These are phyloP conservation scores for Torymus tubicola DNA, from an alignment of 2,888 invertebrate species.

Conservation along the genomic window DNA sequence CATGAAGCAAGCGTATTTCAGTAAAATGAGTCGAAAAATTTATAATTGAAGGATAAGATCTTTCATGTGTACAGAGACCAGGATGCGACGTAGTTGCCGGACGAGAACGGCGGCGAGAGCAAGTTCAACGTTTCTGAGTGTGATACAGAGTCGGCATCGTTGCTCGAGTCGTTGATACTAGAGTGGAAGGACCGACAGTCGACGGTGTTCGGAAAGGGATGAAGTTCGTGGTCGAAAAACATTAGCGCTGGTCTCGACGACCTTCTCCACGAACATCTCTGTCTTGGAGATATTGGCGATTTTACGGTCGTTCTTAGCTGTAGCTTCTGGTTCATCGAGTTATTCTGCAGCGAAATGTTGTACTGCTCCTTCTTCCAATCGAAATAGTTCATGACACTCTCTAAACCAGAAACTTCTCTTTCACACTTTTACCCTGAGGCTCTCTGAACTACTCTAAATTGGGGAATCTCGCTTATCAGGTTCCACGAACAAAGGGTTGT, in stretches of 20 bases:
- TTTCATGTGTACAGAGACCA: conserved; percentile 64
- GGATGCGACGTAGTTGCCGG: conserved; percentile 66
- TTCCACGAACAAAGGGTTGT: conserved; percentile 72
- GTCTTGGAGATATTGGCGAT: conserved; percentile 60
- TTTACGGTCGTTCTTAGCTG: conserved; percentile 64
- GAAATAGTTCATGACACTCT: conserved; percentile 72
- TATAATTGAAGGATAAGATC: no score
- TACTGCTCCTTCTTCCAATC: conserved; percentile 71
- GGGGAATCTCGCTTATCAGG: conserved; percentile 69
- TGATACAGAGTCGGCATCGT: conserved; percentile 76
- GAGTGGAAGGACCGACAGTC: conserved; percentile 71
- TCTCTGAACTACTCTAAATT: conserved; percentile 72
- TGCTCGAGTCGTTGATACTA: conserved; percentile 71
- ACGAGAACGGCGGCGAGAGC: conserved; percentile 77
- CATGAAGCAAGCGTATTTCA: no score
- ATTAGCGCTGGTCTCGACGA: conserved; percentile 59
- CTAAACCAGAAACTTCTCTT: conserved; percentile 70
- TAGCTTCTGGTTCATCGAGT: conserved; percentile 52
- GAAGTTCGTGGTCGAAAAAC: conserved; percentile 72
- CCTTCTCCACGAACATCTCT: conserved; percentile 64
- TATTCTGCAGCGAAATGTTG: conserved; percentile 65
- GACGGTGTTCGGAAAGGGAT: conserved; percentile 72
- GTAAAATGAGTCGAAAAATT: no score
- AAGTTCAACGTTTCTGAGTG: conserved; percentile 80
- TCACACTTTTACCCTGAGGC: conserved; percentile 71